These are phyloP conservation scores for Menidia menidia DNA, from an alignment of 2,797 vertebrate genomes.

Conservation along the genomic window DNA sequence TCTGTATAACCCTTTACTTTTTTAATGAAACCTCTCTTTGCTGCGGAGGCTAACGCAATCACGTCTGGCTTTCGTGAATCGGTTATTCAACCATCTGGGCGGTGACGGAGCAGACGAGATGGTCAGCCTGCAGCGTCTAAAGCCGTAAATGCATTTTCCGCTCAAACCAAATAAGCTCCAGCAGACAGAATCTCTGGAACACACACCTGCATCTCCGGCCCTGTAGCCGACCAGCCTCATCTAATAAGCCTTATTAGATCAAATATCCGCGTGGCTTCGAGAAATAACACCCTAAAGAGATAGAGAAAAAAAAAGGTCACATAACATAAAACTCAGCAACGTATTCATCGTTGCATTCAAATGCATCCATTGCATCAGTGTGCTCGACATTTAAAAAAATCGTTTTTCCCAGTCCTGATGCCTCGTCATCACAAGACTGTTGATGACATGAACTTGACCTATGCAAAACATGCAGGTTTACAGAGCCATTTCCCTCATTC, in stretches of 20 bases:
- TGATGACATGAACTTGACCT: no score
- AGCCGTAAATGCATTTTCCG: conserved; percentile 65
- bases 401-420: neutral
- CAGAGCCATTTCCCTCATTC: no score
- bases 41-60: conserved; percentile 35
- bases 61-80: conserved; percentile 13
- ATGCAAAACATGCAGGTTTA: no score
- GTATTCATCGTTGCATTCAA: conserved; percentile 20
- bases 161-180: conserved; percentile 59
- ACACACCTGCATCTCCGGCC: conserved; percentile 67
- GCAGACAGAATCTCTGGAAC: conserved; percentile 50
- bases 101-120: conserved; percentile 40
- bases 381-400: conserved; percentile 8
- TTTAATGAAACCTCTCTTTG: conserved; percentile 13
- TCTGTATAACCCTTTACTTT: conserved; percentile 11
- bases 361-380: conserved; percentile 4
- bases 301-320: conserved; percentile 28
- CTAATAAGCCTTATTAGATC: conserved; percentile 76
- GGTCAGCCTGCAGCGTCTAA: conserved; percentile 48
- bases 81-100: conserved; percentile 34
- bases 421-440: no score
- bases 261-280: conserved; percentile 47
- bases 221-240: conserved; percentile 52
- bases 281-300: conserved; percentile 42
- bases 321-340: conserved; percentile 18